Evolutionary conservation across 1,140 invertebrate species (phyloP), one percentile per base, ranked within the genome.

Genomic region (Brachionus angularis): DNA sequence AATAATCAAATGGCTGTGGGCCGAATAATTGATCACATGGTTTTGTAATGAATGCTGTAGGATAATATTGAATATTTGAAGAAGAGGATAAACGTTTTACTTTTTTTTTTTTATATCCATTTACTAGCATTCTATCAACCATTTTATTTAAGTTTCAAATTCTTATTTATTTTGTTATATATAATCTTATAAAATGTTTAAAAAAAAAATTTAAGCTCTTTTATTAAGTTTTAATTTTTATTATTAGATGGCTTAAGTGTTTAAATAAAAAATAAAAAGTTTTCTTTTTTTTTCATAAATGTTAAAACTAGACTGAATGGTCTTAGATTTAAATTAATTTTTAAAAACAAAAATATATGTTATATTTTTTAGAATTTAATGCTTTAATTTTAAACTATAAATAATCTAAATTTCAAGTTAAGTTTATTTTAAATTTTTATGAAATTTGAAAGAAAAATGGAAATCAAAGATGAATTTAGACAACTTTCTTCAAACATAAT

Each of bases 1-100:
- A 31, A 29, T 47, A 50, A 27, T 67, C 62, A 67, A 67, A 67
- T 18, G 62, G 62, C 12, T 29, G 33, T 14, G 62, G 62, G 47
- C 62, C 62, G 42, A 67, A 67, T 14, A 67, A 27, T 50, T 67
- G 62, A 12, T 67, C 62, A 50, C 62, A 67, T 67, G 62, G 62
- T 34, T 67, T 67, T 18, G 62, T 47, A 14, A 67, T 50, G 31
- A 67, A 67, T 31, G 62, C 42, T 23, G 27, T 36, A 5, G 53
- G 53, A 23, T 58, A 58, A 36, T 58, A 58, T 34, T 67, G 62
- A 47, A 47, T 46, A 34, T 46, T 29, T 16, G 42, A 47, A 1
- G 62, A 25, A 46, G 62, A 46, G n/a, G 62, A 67, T 18, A 67
- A 33, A 50, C 62, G 62, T 67, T 67, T 67, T 8, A 67, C 62